Evolutionary conservation across 2,797 vertebrate genomes (phyloP).

Genomic region (Tragopan temminckii): DNA sequence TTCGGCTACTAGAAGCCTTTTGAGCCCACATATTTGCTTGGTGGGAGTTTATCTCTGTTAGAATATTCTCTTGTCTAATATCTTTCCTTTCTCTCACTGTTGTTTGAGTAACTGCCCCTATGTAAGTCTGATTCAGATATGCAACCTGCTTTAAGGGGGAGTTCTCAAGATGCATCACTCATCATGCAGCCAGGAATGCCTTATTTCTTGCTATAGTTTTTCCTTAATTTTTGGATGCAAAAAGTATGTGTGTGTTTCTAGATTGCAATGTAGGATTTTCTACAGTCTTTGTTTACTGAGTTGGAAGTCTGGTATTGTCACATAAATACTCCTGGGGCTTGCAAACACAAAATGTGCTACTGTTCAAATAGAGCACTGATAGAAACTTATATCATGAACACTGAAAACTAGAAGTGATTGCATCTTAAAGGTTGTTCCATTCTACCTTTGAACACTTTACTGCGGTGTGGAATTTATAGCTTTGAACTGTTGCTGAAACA

Average conservation of each 20-base stretch:
- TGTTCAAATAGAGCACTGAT: background rate
- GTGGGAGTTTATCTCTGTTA: background rate
- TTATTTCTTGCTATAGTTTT: background rate
- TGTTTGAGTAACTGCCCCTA: background rate
- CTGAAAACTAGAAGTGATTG: background rate
- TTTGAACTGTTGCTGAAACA: background rate
- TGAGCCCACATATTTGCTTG: background rate
- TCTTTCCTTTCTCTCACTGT: background rate
- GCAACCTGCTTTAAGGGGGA: background rate
- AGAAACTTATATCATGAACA: background rate
- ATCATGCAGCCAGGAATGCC: fast-evolving
- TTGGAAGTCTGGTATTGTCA: background rate
- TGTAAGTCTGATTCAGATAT: fast-evolving
- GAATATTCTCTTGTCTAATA: background rate
- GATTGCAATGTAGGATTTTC: background rate
- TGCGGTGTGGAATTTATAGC: background rate
- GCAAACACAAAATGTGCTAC: background rate
- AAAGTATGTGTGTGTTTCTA: background rate
- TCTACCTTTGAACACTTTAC: background rate
- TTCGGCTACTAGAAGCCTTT: background rate
- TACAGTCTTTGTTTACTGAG: background rate
- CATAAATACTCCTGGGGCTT: background rate
- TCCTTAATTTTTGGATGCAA: background rate
- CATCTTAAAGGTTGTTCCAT: background rate
- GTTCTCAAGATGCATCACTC: fast-evolving